Evolutionary conservation across 2,797 vertebrate genomes (phyloP).

Genomic region (Peromyscus nudipes): DNA sequence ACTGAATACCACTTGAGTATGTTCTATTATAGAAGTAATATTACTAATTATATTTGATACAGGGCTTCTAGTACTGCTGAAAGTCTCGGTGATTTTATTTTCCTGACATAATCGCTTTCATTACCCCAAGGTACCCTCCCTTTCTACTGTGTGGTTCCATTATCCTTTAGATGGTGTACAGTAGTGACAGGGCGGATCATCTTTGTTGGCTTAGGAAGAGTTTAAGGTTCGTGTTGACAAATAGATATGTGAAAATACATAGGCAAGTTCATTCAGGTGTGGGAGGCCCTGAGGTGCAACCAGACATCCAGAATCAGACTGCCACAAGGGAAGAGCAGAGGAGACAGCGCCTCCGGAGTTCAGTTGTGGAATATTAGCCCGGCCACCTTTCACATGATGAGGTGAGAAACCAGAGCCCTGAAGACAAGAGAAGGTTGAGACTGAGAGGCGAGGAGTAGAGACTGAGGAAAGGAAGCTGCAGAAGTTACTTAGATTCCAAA

Average conservation of each 20-base stretch:
- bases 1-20: neutral
- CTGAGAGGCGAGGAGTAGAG: conserved; percentile 5
- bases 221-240: conserved; percentile 41
- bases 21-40: conserved; percentile 18
- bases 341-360: neutral
- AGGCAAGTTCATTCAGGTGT: conserved; percentile 19
- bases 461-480: neutral
- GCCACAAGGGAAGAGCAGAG: neutral
- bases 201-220: conserved; percentile 51
- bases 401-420: neutral
- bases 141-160: neutral
- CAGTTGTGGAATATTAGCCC: neutral
- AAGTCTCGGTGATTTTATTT: conserved; percentile 14
- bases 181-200: conserved; percentile 2
- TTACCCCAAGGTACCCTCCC: neutral
- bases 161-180: neutral
- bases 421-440: neutral
- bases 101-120: neutral
- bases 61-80: neutral
- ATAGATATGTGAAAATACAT: neutral
- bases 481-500: neutral
- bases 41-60: conserved; percentile 5
- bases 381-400: neutral
- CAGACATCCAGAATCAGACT: neutral
- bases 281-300: neutral